Evolutionary conservation across 1,140 invertebrate genomes (phyloP), one percentile per base, ranked within the genome.

Genomic region (Drosophila repleta): DNA sequence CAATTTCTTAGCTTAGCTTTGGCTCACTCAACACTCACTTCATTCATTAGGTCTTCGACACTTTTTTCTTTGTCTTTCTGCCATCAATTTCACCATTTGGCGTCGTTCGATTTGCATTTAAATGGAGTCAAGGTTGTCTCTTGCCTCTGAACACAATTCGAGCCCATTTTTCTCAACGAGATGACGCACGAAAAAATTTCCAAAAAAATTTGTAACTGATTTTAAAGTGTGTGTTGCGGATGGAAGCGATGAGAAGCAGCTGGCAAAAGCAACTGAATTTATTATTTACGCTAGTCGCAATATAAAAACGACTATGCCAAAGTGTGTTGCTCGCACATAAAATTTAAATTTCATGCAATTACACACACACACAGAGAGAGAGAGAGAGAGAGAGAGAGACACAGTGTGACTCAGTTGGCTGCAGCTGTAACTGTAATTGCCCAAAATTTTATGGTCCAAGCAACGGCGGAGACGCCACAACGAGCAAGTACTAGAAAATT

Each of bases 271-370:
- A 32, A 68, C 68, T 45, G 57, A 53, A 64, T 78, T 78, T 81
- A 85, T 87, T 85, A 85, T 82, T 81, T 85, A 87, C 62, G 67
- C 57, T 72, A 66, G 55, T 46, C 81, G 52, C 52, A 45, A 72
- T 68, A 85, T 76, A 76, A 84, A 82, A 79, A 56, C 74, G 68
- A 69, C 75, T 61, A 69, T 61, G 69, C 69, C 74, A 87, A 35
- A 76, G 69, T 84, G 76, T 83, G 80, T 84, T 84, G 80, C 24
- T 77, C 64, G 82, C 61, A 65, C 84, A 83, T 88, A 78, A 87
- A 76, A 87, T 87, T 87, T 87, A 87, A 87, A 87, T 88, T 87
- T 72, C 75, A 55, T 72, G 52, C 78, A 85, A 85, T 87, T 87
- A 77, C 71, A 29, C 46, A 60, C 32, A 60, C 11, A 41, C 10